Evolutionary conservation across 2,888 invertebrate genomes (phyloP).

Genomic region (Eutolmus rufibarbis): DNA sequence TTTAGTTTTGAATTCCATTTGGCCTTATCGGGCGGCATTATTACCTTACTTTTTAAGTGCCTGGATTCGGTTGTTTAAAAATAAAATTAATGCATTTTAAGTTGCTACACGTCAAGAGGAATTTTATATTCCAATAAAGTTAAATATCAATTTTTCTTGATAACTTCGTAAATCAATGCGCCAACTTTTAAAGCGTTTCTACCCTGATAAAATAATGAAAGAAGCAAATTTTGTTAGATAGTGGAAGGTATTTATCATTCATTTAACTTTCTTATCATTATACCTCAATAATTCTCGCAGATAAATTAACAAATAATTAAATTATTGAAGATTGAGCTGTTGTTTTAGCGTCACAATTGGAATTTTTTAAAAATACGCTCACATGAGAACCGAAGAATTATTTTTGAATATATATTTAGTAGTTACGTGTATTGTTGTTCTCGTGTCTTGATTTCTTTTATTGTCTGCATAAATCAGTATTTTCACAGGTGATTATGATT

Average conservation of each 20-base stretch:
- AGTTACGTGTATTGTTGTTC: not conserved
- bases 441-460: not conserved
- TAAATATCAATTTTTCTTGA: not conserved
- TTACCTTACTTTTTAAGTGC: not conserved
- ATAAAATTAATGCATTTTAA: not conserved
- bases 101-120: not conserved
- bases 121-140: not conserved
- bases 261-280: not conserved
- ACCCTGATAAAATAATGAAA: not conserved
- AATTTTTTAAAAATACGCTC: not conserved
- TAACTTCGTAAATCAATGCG: not conserved
- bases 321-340: not conserved
- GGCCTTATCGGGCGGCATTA: not conserved
- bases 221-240: not conserved
- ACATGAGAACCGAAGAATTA: not conserved
- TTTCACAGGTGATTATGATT: not conserved
- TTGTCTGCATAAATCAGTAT: not conserved
- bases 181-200: not conserved
- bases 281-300: not conserved
- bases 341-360: not conserved
- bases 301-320: not conserved
- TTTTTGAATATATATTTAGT: not conserved
- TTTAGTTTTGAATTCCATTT: not conserved
- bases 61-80: not conserved
- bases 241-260: not conserved